Conservation (phyloP, 2,113 vertebrate genomes). For the Gallinago media region DNA sequence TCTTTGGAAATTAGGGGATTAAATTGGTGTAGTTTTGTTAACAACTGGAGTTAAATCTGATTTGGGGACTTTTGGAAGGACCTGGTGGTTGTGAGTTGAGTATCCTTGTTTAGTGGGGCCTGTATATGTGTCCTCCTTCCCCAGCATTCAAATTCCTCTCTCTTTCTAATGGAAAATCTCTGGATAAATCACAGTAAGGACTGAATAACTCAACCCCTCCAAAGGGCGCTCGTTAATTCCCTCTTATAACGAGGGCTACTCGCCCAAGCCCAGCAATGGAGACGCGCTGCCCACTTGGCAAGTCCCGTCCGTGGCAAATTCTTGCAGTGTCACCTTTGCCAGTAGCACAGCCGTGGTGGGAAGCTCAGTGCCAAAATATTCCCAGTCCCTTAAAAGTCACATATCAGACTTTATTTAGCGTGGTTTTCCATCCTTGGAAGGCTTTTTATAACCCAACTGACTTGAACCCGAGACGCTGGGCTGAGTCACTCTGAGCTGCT, state of each 20-base stretch:
- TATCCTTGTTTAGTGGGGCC: rapidly evolving
- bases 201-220: not conserved
- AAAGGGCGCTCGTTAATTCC: rapidly evolving
- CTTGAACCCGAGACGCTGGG: not conserved
- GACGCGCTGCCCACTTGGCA: not conserved
- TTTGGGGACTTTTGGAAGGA: not conserved
- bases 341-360: rapidly evolving
- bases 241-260: not conserved
- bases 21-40: not conserved
- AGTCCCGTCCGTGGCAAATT: rapidly evolving
- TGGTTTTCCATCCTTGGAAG: not conserved
- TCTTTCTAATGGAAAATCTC: not conserved
- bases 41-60: not conserved
- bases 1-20: not conserved
- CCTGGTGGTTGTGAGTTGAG: rapidly evolving
- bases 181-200: not conserved
- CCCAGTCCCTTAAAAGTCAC: not conserved
- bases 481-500: not conserved
- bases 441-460: not conserved
- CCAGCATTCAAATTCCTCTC: not conserved
- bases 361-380: not conserved
- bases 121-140: rapidly evolving
- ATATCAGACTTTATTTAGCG: not conserved
- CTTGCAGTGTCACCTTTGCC: not conserved
- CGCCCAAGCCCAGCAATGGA: not conserved